Percentiles rank a stretch among this genome's conserved stretches.
These are phyloP conservation scores for Diglossa cyanea DNA, from an alignment of 2,797 vertebrate genomes.

Conservation along the genomic window DNA sequence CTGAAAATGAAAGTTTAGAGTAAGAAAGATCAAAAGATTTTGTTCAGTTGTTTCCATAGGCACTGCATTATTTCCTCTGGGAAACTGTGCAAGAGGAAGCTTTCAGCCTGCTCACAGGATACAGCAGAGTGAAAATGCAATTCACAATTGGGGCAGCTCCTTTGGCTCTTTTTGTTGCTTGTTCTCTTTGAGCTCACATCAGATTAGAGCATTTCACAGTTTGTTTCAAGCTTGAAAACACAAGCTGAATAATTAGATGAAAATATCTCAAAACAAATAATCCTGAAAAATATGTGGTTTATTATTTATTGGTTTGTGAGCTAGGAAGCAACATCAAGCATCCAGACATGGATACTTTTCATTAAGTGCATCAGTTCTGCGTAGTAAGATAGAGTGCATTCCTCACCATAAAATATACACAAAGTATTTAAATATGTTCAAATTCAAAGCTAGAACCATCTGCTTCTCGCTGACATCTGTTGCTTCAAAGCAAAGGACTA, in stretches of 20 bases:
- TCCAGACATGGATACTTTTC: slow-evolving; percentile 9
- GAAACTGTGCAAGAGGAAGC: background rate
- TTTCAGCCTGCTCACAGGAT: background rate
- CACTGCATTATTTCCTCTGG: slow-evolving; percentile 7
- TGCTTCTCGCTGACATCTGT: slow-evolving; percentile 55
- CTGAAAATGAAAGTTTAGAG: slow-evolving; percentile 4
- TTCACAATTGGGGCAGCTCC: background rate
- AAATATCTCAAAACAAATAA: slow-evolving; percentile 31
- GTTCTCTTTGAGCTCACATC: background rate
- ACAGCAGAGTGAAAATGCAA: background rate
- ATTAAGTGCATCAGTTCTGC: slow-evolving; percentile 7
- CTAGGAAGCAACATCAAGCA: slow-evolving; percentile 25
- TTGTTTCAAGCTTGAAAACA: slow-evolving; percentile 60
- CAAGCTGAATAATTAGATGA: slow-evolving; percentile 34
- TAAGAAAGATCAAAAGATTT: slow-evolving; percentile 10
- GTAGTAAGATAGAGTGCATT: background rate
- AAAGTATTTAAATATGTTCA: slow-evolving; percentile 55
- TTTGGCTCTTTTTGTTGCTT: background rate
- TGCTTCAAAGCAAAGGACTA: slow-evolving; percentile 44
- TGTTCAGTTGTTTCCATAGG: background rate
- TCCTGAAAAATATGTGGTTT: background rate
- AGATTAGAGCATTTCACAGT: background rate
- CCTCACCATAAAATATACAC: slow-evolving; percentile 10
- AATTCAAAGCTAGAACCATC: slow-evolving; percentile 33
- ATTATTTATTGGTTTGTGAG: slow-evolving; percentile 13